These are phyloP conservation scores for Drosophila gunungcola DNA, from an alignment of 1,140 invertebrate species.

Conservation along the genomic window DNA sequence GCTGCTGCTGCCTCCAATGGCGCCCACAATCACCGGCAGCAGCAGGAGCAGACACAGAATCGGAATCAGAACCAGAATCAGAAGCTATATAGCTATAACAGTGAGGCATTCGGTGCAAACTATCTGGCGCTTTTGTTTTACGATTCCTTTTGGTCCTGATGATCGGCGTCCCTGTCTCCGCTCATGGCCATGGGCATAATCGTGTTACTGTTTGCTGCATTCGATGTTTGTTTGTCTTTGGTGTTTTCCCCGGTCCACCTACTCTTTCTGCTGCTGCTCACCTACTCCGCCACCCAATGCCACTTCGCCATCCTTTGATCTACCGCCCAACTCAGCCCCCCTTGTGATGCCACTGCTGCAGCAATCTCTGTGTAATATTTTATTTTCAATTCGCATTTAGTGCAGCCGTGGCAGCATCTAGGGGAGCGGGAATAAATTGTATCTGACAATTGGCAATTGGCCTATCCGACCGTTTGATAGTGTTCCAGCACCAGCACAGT, in stretches of 20 bases:
- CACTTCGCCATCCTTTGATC: slow-evolving; percentile 40
- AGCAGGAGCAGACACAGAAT: slow-evolving; percentile 18
- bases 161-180: slow-evolving; percentile 53
- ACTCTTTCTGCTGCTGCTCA: background rate
- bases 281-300: background rate
- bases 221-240: slow-evolving; percentile 76
- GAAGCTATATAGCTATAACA: slow-evolving; percentile 15
- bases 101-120: slow-evolving; percentile 63
- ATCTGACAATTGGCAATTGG: slow-evolving; percentile 83
- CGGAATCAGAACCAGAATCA: slow-evolving; percentile 33
- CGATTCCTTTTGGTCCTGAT: slow-evolving; percentile 79
- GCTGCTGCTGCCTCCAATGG: slow-evolving; percentile 49
- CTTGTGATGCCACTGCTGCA: slow-evolving; percentile 28
- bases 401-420: slow-evolving; percentile 76
- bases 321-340: background rate
- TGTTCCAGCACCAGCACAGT: slow-evolving; percentile 49
- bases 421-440: slow-evolving; percentile 80
- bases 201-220: slow-evolving; percentile 80
- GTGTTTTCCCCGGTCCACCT: slow-evolving; percentile 14
- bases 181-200: slow-evolving; percentile 69
- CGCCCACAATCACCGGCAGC: slow-evolving; percentile 48
- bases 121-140: slow-evolving; percentile 83
- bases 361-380: slow-evolving; percentile 82
- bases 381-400: slow-evolving; percentile 84
- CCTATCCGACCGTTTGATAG: slow-evolving; percentile 81